phyloP scores from a whole-genome alignment of 2,113 vertebrate species.

The Trogon surrucura region DNA sequence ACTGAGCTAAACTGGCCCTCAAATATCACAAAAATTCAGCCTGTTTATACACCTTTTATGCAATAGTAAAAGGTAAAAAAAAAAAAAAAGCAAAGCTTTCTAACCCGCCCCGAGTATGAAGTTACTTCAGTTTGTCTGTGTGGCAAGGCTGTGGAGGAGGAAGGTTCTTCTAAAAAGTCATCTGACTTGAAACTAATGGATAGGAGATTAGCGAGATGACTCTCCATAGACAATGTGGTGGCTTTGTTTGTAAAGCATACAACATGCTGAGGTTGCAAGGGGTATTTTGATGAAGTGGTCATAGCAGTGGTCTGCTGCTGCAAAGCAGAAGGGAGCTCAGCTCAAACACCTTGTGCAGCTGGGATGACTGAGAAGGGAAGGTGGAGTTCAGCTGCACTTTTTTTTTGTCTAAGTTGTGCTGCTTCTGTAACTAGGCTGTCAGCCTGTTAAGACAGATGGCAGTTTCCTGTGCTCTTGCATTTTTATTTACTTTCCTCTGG shows the following conservation, averaged over 20 bases:
- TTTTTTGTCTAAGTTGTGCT: not conserved
- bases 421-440: not conserved
- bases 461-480: not conserved
- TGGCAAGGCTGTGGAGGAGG: not conserved
- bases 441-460: not conserved
- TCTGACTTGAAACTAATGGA: not conserved
- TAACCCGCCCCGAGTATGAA: not conserved
- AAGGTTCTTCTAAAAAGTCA: not conserved
- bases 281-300: not conserved
- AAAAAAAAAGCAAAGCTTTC: not conserved
- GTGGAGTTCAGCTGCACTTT: not conserved
- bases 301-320: not conserved
- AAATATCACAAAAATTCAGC: too few species aligned
- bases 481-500: not conserved
- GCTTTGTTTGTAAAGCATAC: not conserved
- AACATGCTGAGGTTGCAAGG: accelerated
- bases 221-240: not conserved
- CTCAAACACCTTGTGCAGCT: not conserved
- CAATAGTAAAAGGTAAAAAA: not conserved
- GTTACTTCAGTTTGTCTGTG: not conserved
- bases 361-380: not conserved
- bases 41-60: too few species aligned
- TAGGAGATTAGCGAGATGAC: not conserved
- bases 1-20: too few species aligned
- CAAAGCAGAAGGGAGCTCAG: not conserved